Conservation (phyloP, 1,140 invertebrate species). For the Myzus persicae region DNA sequence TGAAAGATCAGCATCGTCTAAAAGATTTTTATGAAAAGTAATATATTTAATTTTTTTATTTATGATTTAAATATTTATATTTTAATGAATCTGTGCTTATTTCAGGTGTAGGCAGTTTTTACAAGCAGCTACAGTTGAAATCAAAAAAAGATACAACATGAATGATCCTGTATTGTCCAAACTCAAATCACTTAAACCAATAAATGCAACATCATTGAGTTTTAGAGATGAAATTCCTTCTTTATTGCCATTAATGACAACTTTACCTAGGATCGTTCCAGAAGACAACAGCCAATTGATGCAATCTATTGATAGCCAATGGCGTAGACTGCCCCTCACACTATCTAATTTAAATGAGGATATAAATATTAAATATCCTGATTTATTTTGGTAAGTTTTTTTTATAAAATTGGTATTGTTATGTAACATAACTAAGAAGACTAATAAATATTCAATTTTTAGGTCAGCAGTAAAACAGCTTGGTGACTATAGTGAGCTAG, state of each 20-base stretch:
- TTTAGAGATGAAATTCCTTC: background rate
- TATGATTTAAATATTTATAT: background rate
- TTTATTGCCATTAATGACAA: background rate
- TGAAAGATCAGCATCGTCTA: background rate
- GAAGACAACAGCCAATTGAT: background rate
- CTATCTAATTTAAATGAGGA: background rate
- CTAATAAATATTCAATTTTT: background rate
- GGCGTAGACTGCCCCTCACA: conserved; percentile 19
- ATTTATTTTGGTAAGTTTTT: conserved; percentile 17
- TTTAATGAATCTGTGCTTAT: background rate
- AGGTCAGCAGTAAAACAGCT: background rate
- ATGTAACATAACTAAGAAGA: background rate
- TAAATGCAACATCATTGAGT: background rate
- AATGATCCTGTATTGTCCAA: background rate
- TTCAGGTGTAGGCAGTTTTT: conserved; percentile 28
- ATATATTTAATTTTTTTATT: background rate
- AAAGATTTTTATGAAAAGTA: conserved; percentile 26
- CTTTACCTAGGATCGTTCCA: conserved; percentile 1
- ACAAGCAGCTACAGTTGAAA: background rate
- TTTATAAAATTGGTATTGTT: background rate
- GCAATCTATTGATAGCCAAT: conserved; percentile 38
- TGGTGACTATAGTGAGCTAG: background rate
- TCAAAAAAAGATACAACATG: conserved; percentile 26
- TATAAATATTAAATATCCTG: background rate
- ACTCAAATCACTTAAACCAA: background rate